phyloP scores from a whole-genome alignment of 2,797 vertebrate genomes.

The Sphaeramia orbicularis region DNA sequence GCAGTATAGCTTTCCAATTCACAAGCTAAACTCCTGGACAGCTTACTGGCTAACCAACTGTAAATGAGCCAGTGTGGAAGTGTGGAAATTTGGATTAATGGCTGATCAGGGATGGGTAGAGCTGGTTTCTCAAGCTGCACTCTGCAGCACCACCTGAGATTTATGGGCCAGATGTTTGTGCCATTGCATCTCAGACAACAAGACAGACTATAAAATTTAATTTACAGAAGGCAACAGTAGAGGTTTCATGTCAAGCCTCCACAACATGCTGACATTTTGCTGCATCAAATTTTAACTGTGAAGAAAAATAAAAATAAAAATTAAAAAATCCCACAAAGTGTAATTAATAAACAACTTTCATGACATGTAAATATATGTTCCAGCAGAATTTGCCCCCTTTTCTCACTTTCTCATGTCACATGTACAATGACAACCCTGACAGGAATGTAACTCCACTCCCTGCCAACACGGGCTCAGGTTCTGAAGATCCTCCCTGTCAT shows the following conservation, averaged over 20 bases:
- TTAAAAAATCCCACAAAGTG: not conserved
- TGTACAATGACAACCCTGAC: slow-evolving; percentile 50
- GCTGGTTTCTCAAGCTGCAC: slow-evolving; percentile 47
- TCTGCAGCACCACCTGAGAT: slow-evolving; percentile 68
- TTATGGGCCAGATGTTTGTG: slow-evolving; percentile 77
- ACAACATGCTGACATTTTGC: slow-evolving; percentile 1
- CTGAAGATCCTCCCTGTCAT: slow-evolving; percentile 64
- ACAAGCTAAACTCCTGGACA: slow-evolving; percentile 21
- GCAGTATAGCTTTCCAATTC: slow-evolving; percentile 22
- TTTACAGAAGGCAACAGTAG: slow-evolving; percentile 54
- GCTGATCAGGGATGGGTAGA: slow-evolving; percentile 62
- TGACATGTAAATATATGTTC: slow-evolving; percentile 11
- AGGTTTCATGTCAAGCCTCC: slow-evolving; percentile 30
- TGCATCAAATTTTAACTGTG: slow-evolving; percentile 25
- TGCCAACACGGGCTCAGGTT: slow-evolving; percentile 65
- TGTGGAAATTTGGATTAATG: slow-evolving; percentile 68
- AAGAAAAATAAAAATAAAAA: slow-evolving; percentile 21
- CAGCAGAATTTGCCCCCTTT: slow-evolving; percentile 4
- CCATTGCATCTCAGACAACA: slow-evolving; percentile 59
- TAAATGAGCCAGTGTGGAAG: slow-evolving; percentile 53
- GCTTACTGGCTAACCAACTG: slow-evolving; percentile 37
- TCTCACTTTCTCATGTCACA: slow-evolving; percentile 24
- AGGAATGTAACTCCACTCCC: slow-evolving; percentile 57
- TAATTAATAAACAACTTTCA: slow-evolving; percentile 42
- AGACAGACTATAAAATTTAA: slow-evolving; percentile 70